A percentile compares a stretch with the other conserved stretches of the same genome.
These are phyloP conservation scores for Acanthosepion esculentum DNA, from an alignment of 2,888 invertebrate species.

Conservation along the genomic window DNA sequence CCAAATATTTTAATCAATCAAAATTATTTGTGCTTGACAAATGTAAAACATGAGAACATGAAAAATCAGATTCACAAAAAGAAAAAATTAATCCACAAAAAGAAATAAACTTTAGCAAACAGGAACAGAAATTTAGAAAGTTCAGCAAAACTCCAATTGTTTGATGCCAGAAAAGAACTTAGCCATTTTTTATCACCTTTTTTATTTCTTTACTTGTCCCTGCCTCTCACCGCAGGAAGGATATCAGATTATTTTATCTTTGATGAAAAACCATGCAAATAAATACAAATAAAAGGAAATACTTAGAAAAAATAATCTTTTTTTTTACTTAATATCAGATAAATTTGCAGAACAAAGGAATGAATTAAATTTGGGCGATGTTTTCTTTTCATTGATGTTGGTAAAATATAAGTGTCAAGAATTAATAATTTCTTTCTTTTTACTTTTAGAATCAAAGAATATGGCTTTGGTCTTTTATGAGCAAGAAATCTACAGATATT, in stretches of 20 bases:
- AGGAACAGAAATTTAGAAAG: not conserved
- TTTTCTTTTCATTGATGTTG: not conserved
- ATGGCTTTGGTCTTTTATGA: not conserved
- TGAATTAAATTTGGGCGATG: not conserved
- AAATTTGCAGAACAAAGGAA: not conserved
- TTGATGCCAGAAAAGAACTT: not conserved
- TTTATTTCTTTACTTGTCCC: not conserved
- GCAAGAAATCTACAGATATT: conserved; percentile 2
- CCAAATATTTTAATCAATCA: too few species aligned
- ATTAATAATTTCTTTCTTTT: not conserved
- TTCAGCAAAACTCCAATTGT: not conserved
- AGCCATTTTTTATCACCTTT: not conserved
- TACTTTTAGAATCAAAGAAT: not conserved
- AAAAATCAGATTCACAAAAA: too few species aligned
- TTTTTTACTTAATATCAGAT: not conserved
- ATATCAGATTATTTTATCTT: not conserved
- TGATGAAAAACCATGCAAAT: not conserved
- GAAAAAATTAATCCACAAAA: not conserved
- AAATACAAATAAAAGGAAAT: not conserved
- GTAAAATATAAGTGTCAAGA: not conserved
- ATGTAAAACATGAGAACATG: too few species aligned
- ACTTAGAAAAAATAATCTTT: not conserved
- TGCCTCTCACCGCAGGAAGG: not conserved
- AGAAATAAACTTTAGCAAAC: not conserved
- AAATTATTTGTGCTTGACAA: too few species aligned